Conservation (phyloP, 2,113 vertebrate species). For the Elephantulus edwardii region DNA sequence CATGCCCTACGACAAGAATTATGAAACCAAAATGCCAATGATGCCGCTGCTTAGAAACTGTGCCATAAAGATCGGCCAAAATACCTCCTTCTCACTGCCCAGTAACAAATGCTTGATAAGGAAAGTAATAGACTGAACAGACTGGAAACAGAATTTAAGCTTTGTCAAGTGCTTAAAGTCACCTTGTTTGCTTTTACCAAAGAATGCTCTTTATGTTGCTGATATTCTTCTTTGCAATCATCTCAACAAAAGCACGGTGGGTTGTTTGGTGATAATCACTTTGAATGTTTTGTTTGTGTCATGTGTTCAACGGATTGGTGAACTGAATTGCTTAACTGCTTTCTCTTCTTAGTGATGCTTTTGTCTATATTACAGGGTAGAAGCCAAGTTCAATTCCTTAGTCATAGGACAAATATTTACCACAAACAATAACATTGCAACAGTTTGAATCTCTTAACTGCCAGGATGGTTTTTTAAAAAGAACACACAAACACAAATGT, state of each 20-base stretch:
- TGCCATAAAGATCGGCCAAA: neutral
- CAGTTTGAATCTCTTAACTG: conserved; percentile 44
- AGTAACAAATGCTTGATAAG: neutral
- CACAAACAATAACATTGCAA: conserved; percentile 70
- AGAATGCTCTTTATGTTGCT: neutral
- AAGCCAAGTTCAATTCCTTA: conserved; percentile 66
- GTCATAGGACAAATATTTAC: conserved; percentile 75
- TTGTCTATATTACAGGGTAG: conserved; percentile 67
- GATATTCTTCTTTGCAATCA: conserved; percentile 30
- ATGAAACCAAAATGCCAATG: neutral
- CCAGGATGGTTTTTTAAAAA: conserved; percentile 40
- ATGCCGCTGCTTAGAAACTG: neutral
- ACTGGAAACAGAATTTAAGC: neutral
- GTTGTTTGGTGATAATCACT: no score
- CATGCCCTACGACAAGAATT: neutral
- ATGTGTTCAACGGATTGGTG: neutral
- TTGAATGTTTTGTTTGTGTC: conserved; percentile 51
- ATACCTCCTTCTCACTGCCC: neutral
- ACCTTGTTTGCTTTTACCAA: conserved; percentile 35
- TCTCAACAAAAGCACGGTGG: no score
- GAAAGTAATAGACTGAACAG: conserved; percentile 6
- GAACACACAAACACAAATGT: conserved; percentile 30
- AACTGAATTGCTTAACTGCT: conserved; percentile 55
- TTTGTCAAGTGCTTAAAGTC: conserved; percentile 12
- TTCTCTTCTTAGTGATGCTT: conserved; percentile 61